A percentile compares a stretch with the other conserved stretches of the same genome.
These are phyloP conservation scores for Chaetodon trifasciatus DNA, from an alignment of 2,797 vertebrate species.

Conservation along the genomic window DNA sequence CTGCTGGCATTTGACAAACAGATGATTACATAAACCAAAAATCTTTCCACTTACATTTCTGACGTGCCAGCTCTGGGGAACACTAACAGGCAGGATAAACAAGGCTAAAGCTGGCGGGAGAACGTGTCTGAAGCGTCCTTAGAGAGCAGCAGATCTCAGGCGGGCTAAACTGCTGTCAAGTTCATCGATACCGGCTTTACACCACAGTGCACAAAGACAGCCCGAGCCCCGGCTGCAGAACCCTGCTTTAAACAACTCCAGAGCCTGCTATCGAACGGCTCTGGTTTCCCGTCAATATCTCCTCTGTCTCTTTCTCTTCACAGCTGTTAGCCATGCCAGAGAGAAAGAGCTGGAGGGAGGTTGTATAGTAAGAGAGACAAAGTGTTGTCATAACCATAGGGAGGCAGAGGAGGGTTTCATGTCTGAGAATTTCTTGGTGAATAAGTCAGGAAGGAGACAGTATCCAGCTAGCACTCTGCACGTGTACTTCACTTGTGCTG, in stretches of 20 bases:
- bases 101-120: conserved; percentile 51
- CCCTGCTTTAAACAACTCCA: conserved; percentile 66
- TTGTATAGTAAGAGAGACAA: conserved; percentile 23
- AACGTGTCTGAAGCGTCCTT: conserved; percentile 63
- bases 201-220: conserved; percentile 77
- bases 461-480: conserved; percentile 11
- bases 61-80: conserved; percentile 28
- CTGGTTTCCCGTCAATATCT: conserved; percentile 64
- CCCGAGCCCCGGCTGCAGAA: conserved; percentile 59
- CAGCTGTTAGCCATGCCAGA: conserved; percentile 55
- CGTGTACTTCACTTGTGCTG: neutral
- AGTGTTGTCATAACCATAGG: conserved; percentile 36
- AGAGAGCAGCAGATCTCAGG: conserved; percentile 70
- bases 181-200: conserved; percentile 78
- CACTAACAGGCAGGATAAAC: conserved; percentile 60
- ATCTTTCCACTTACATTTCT: conserved; percentile 18
- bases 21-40: conserved; percentile 24
- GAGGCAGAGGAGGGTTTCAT: conserved; percentile 13
- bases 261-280: conserved; percentile 68
- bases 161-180: conserved; percentile 82
- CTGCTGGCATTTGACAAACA: conserved; percentile 17
- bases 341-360: conserved; percentile 17
- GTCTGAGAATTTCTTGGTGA: neutral
- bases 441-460: conserved; percentile 20
- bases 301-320: conserved; percentile 51